These are phyloP conservation scores for Alces alces DNA, from an alignment of 2,113 vertebrate species.

Conservation along the genomic window DNA sequence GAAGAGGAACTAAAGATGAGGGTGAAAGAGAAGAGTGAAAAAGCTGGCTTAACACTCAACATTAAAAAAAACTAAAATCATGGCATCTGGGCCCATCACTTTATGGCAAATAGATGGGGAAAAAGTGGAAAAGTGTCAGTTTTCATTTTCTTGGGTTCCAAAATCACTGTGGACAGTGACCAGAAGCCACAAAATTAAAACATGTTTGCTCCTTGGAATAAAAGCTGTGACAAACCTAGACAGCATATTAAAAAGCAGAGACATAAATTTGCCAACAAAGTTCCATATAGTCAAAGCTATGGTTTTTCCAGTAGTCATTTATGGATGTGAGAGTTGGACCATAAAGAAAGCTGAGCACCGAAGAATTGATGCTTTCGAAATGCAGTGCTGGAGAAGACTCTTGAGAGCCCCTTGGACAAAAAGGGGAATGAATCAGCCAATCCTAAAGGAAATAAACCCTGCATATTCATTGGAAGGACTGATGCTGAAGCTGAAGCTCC, in stretches of 20 bases:
- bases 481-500: background rate
- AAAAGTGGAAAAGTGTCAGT: background rate
- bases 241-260: background rate
- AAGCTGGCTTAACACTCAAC: background rate
- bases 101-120: background rate
- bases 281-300: background rate
- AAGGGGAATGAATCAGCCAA: background rate
- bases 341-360: background rate
- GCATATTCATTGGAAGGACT: background rate
- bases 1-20: background rate
- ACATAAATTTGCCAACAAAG: background rate
- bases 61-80: background rate
- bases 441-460: background rate
- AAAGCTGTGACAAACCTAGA: background rate
- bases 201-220: background rate
- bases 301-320: background rate
- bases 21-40: background rate
- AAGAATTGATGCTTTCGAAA: background rate
- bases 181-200: background rate
- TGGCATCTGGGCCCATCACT: background rate
- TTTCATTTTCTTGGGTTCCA: background rate
- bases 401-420: background rate
- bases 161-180: background rate
- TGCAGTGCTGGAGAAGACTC: background rate
- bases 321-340: background rate